These are phyloP conservation scores for Monochamus saltuarius DNA, from an alignment of 1,140 invertebrate species.

Conservation along the genomic window DNA sequence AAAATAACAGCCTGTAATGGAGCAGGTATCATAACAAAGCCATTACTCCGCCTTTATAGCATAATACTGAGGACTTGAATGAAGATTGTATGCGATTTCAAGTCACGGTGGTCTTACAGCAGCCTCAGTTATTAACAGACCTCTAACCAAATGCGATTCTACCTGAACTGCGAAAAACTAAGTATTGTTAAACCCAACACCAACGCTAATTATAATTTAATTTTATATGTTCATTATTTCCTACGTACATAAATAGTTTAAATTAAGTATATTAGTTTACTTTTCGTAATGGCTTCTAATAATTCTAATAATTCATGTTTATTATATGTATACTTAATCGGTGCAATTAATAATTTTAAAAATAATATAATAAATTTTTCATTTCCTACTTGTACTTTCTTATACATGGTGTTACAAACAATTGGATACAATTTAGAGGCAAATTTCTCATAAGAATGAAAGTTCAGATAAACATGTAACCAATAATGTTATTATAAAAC, in stretches of 20 bases:
- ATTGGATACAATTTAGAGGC: too few species aligned
- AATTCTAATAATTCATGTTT: too few species aligned
- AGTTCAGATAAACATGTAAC: too few species aligned
- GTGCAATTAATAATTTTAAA: too few species aligned
- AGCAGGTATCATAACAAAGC: constrained; percentile 42
- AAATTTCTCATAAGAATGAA: too few species aligned
- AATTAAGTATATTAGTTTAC: background rate
- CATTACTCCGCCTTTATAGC: constrained; percentile 44
- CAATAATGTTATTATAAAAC: too few species aligned
- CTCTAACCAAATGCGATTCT: background rate
- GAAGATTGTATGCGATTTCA: constrained; percentile 39
- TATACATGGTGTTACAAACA: too few species aligned
- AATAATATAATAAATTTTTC: too few species aligned
- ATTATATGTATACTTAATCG: too few species aligned
- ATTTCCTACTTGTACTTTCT: too few species aligned
- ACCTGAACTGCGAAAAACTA: background rate
- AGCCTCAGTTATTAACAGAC: constrained; percentile 1
- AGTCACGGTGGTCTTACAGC: constrained; percentile 27
- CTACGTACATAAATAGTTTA: background rate
- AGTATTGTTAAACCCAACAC: background rate
- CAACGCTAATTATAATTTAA: too few species aligned
- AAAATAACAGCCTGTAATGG: constrained; percentile 36
- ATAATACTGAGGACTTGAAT: constrained; percentile 37
- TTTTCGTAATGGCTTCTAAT: too few species aligned
- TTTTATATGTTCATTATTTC: background rate